These are phyloP conservation scores for Therioaphis trifolii DNA, from an alignment of 2,888 invertebrate genomes.

Conservation along the genomic window DNA sequence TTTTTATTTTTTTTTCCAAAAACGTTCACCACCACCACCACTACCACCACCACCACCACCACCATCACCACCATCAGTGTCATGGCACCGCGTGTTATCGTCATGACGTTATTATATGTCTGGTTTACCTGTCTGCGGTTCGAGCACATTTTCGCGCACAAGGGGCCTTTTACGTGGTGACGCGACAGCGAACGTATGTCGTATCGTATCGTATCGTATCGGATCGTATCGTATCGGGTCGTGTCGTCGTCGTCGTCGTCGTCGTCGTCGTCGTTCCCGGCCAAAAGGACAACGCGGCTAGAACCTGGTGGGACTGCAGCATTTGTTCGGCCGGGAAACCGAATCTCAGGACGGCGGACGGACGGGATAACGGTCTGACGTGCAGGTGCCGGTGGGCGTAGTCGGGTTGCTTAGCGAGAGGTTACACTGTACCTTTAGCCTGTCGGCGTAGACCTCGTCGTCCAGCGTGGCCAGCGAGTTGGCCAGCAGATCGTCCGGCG, in stretches of 20 bases:
- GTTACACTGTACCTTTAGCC: slow-evolving; percentile 63
- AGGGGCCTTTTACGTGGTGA: too few relatives aligned
- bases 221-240: too few relatives aligned
- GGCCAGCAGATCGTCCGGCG: slow-evolving; percentile 79
- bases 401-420: slow-evolving; percentile 65
- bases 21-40: too few relatives aligned
- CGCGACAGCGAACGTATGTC: too few relatives aligned
- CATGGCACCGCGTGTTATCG: too few relatives aligned
- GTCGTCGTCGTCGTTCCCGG: neutral
- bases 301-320: slow-evolving; percentile 67
- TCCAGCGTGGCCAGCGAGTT: slow-evolving; percentile 77
- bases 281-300: slow-evolving; percentile 57
- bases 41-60: too few relatives aligned
- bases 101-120: too few relatives aligned
- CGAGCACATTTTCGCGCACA: slow-evolving; percentile 24
- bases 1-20: too few relatives aligned
- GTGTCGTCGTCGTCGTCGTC: too few relatives aligned
- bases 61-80: too few relatives aligned
- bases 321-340: slow-evolving; percentile 65
- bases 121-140: neutral
- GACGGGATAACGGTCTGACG: slow-evolving; percentile 56
- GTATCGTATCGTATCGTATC: too few relatives aligned
- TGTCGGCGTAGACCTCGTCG: slow-evolving; percentile 68
- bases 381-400: slow-evolving; percentile 64
- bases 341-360: slow-evolving; percentile 66